Conservation (phyloP, 2,888 invertebrate genomes). For the Nymphalis urticae region DNA sequence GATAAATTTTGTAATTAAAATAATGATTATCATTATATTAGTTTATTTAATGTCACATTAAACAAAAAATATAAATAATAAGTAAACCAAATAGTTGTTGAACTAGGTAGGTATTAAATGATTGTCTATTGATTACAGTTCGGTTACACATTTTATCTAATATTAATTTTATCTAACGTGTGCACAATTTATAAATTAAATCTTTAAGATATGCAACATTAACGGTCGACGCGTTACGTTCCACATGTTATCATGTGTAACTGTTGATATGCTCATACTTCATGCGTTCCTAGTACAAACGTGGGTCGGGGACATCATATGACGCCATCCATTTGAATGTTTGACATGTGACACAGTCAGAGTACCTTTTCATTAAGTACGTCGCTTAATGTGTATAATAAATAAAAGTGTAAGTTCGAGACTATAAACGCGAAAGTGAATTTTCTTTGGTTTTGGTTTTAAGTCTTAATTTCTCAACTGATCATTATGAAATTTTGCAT, state of each 20-base stretch:
- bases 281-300: constrained; percentile 60
- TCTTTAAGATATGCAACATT: too few relatives aligned
- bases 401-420: neutral
- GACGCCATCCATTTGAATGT: constrained; percentile 58
- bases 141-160: too few relatives aligned
- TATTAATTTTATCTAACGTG: too few relatives aligned
- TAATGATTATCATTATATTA: too few relatives aligned
- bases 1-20: too few relatives aligned
- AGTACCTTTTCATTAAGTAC: neutral
- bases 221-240: constrained; percentile 37
- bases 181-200: constrained; percentile 21
- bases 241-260: constrained; percentile 37
- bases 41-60: neutral
- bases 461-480: too few relatives aligned
- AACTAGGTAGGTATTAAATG: too few relatives aligned
- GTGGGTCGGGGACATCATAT: constrained; percentile 62
- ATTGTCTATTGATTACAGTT: too few relatives aligned
- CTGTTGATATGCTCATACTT: constrained; percentile 21
- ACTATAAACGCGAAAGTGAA: neutral
- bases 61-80: neutral
- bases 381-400: neutral
- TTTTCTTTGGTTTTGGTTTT: too few relatives aligned
- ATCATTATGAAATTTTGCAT: too few relatives aligned
- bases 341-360: constrained; percentile 35
- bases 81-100: neutral